Evolutionary conservation across 1,140 invertebrate genomes (phyloP).

Genomic region (Drosophila burlai): DNA sequence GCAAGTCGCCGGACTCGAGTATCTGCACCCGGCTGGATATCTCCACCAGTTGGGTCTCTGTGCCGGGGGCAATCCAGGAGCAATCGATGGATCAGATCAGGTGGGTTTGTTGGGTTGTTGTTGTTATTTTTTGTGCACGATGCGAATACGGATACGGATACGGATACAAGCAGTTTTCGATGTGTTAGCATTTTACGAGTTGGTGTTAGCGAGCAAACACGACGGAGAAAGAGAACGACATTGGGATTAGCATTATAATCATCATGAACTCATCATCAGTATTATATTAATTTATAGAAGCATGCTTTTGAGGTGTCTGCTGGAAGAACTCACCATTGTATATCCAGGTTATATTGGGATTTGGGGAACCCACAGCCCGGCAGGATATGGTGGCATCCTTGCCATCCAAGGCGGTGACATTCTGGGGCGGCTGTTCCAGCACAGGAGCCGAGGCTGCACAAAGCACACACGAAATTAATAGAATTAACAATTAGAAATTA

Average conservation of each 20-base stretch:
- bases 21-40: constrained; percentile 91
- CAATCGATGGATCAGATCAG: background rate
- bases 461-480: background rate
- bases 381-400: constrained; percentile 95
- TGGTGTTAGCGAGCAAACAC: constrained; percentile 24
- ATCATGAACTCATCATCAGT: constrained; percentile 1
- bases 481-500: constrained; percentile 2
- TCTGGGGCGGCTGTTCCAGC: constrained; percentile 92
- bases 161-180: constrained; percentile 35
- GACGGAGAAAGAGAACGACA: constrained; percentile 36
- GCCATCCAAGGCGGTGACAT: constrained; percentile 95
- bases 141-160: background rate
- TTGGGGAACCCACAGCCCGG: constrained; percentile 94
- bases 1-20: constrained; percentile 92
- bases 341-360: constrained; percentile 96
- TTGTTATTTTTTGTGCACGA: background rate
- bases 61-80: background rate
- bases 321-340: constrained; percentile 90
- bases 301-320: background rate
- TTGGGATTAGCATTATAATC: constrained; percentile 40
- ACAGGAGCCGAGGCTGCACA: constrained; percentile 92
- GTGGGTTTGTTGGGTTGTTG: background rate
- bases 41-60: constrained; percentile 84
- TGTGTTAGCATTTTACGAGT: constrained; percentile 39
- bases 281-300: too few relatives aligned